Base-by-base conservation (phyloP, 2,113 vertebrate genomes). In the Tupaia tana region DNA sequence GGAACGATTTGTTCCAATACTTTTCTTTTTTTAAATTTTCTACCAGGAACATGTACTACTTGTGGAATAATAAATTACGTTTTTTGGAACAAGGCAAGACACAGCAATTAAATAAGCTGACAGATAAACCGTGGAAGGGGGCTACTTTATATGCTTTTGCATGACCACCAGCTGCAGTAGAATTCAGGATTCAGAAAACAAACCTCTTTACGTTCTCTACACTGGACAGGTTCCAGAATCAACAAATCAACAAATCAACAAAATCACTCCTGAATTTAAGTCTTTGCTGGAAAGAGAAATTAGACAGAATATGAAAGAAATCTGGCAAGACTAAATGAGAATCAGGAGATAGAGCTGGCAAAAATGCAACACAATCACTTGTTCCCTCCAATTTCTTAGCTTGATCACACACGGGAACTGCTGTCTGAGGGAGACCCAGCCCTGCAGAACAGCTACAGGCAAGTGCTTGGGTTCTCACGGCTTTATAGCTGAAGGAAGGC, bases 1-100 rank as follows among this genome's bases (percentile, higher is more conserved):
- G 95, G 93, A 97, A 97, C 88, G 82, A 93, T 96, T 97, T 97
- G 96, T 97, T 95, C 74, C 82, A 81, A 20, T 95, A 85, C 59
- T 24, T 64, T 85, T 84, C 78, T 58, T 78, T 31, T 74, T 90
- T 95, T 67, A 4, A 59, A 93, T 95, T 90, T 90, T 61, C 74
- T 92, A 94, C 93, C 89, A 97, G 74, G 82, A 96, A 80, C 61
- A 71, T 69, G 66, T 58, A 94, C 91, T 91, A 96, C 34, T 94
- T 70, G 86, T 78, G 54, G 93, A 96, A 97, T 96, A 95, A 95
- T 94, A 91, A 96, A 90, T 90, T 91, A 93, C 90, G 73, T 85
- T 96, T 95, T 95, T 59, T 27, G 89, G 91, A 96, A 96, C 70
- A 64, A 96, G 75, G 70, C 79, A 93, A 96, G 91, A 96, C 89